Evolutionary conservation across 2,113 vertebrate species (phyloP).

Genomic region (Nibea albiflora): DNA sequence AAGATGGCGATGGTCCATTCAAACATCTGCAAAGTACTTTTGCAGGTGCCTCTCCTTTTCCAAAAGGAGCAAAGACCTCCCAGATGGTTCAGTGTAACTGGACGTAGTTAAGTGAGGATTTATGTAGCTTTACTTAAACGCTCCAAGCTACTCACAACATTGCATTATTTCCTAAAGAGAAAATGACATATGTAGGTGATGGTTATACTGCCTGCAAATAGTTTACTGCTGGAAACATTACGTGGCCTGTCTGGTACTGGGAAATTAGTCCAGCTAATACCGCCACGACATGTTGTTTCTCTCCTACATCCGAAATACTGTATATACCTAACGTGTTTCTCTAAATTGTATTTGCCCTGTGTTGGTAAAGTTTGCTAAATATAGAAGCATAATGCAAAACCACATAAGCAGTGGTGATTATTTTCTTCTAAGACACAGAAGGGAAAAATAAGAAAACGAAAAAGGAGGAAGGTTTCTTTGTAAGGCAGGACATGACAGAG

Average conservation of each 20-base stretch:
- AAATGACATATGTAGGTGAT: neutral
- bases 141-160: neutral
- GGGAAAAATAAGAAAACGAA: conserved; percentile 1
- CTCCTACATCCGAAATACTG: neutral
- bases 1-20: no score
- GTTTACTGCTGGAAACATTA: no score
- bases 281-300: neutral
- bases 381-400: neutral
- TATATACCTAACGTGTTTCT: neutral
- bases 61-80: no score
- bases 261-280: neutral
- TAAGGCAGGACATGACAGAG: conserved; percentile 21
- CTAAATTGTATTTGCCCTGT: neutral
- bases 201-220: neutral
- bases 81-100: no score
- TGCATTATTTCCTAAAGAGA: neutral
- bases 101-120: no score
- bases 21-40: no score
- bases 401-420: neutral
- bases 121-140: no score
- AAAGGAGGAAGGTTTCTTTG: neutral
- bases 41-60: no score
- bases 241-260: neutral
- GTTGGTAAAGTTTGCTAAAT: neutral
- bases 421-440: neutral